phyloP scores from a whole-genome alignment of 1,140 invertebrate genomes.

The Bilobella aurantiaca region DNA sequence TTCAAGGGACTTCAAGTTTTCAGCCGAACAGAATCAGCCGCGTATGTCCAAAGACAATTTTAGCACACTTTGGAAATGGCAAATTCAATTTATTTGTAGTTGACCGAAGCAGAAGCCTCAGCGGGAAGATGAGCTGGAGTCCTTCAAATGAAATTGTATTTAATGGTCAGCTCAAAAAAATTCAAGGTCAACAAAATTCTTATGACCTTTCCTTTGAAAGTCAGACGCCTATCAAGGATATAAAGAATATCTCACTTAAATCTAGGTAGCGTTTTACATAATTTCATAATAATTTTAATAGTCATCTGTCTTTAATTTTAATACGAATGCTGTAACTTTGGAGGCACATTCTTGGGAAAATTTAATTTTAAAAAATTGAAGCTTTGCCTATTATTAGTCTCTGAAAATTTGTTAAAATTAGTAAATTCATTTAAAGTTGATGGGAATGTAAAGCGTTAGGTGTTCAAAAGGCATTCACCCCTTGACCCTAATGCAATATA shows the following conservation, averaged over 20 bases:
- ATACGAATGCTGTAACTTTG: too few relatives aligned
- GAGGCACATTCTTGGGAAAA: too few relatives aligned
- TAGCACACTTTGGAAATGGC: neutral
- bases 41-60: neutral
- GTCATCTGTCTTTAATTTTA: too few relatives aligned
- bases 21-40: neutral
- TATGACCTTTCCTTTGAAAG: neutral
- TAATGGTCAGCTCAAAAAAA: constrained; percentile 19
- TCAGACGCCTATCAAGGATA: constrained; percentile 27
- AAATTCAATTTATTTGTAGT: constrained; percentile 10
- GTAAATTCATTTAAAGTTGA: too few relatives aligned
- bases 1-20: neutral
- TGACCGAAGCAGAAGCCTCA: constrained; percentile 21
- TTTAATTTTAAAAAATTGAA: too few relatives aligned
- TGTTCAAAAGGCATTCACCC: too few relatives aligned
- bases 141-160: constrained; percentile 26
- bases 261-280: constrained; percentile 10
- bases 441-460: too few relatives aligned
- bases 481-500: neutral
- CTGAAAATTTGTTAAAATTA: too few relatives aligned
- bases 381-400: too few relatives aligned
- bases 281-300: too few relatives aligned
- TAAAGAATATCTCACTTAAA: constrained; percentile 29
- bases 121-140: constrained; percentile 26
- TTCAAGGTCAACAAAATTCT: neutral